A percentile compares a stretch with the other conserved stretches of the same genome.
Conservation (phyloP, 1,140 invertebrate genomes). For the Drosophila pectinifera region DNA sequence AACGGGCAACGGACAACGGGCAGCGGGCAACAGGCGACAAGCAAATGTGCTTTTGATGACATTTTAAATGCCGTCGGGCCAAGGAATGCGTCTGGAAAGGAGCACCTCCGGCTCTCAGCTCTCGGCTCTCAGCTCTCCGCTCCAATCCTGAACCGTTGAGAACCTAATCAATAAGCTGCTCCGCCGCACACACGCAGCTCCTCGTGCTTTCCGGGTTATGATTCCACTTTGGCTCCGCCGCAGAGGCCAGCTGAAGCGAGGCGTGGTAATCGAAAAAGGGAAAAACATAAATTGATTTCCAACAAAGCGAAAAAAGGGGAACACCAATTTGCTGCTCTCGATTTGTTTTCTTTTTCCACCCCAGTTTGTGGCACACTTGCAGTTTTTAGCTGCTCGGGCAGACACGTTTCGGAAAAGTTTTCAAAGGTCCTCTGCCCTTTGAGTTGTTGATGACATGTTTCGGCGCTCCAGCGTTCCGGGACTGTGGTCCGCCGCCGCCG, state of each 20-base stretch:
- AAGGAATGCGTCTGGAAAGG: slow-evolving; percentile 17
- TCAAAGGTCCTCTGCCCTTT: slow-evolving; percentile 46
- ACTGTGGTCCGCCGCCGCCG: slow-evolving; percentile 10
- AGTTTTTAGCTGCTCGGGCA: slow-evolving; percentile 26
- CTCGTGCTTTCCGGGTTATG: slow-evolving; percentile 20
- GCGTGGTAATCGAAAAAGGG: slow-evolving; percentile 34
- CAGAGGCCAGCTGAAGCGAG: slow-evolving; percentile 20
- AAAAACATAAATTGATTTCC: slow-evolving; percentile 47
- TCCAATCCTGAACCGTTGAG: background rate
- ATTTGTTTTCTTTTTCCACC: slow-evolving; percentile 19
- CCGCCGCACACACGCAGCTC: slow-evolving; percentile 8
- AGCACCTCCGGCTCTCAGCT: background rate
- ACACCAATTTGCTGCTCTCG: slow-evolving; percentile 31
- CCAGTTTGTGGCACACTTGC: slow-evolving; percentile 20
- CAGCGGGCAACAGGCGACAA: background rate
- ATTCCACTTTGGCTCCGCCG: slow-evolving; percentile 20
- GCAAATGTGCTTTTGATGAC: slow-evolving; percentile 78
- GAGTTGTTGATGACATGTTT: slow-evolving; percentile 64
- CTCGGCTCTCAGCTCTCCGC: background rate
- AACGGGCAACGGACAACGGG: no score
- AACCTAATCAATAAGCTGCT: slow-evolving; percentile 31
- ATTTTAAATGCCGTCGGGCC: slow-evolving; percentile 52
- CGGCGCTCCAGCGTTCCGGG: slow-evolving; percentile 2
- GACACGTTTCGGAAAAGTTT: slow-evolving; percentile 48
- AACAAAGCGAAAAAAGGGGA: slow-evolving; percentile 29